These are phyloP conservation scores for Ophonus ardosiacus DNA, from an alignment of 2,888 invertebrate genomes.

Conservation along the genomic window DNA sequence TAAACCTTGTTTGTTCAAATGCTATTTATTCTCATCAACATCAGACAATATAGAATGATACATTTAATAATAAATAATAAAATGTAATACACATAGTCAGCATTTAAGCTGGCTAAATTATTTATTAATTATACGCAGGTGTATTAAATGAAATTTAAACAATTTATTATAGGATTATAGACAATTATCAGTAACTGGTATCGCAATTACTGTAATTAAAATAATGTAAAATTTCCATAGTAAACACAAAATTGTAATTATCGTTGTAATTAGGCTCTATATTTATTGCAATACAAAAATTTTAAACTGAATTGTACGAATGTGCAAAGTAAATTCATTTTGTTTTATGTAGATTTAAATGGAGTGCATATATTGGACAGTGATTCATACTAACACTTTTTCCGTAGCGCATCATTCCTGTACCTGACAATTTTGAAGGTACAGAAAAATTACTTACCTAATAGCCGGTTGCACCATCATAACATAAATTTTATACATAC, in stretches of 20 bases:
- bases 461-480: too few species aligned
- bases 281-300: neutral
- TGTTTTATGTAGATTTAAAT: too few species aligned
- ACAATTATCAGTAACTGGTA: neutral
- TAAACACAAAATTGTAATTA: neutral
- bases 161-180: conserved; percentile 7
- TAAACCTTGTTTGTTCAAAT: neutral
- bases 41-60: neutral
- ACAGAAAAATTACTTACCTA: too few species aligned
- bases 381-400: too few species aligned
- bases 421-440: too few species aligned
- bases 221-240: neutral
- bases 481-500: too few species aligned
- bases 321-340: too few species aligned
- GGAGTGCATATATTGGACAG: too few species aligned
- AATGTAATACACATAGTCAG: neutral
- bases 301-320: too few species aligned
- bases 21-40: conserved; percentile 7
- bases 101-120: neutral
- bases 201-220: neutral
- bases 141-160: neutral
- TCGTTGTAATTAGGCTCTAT: neutral
- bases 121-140: conserved; percentile 1
- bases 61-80: neutral
- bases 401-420: too few species aligned